phyloP scores from a whole-genome alignment of 2,797 vertebrate species.

The Pantherophis vulpinus region DNA sequence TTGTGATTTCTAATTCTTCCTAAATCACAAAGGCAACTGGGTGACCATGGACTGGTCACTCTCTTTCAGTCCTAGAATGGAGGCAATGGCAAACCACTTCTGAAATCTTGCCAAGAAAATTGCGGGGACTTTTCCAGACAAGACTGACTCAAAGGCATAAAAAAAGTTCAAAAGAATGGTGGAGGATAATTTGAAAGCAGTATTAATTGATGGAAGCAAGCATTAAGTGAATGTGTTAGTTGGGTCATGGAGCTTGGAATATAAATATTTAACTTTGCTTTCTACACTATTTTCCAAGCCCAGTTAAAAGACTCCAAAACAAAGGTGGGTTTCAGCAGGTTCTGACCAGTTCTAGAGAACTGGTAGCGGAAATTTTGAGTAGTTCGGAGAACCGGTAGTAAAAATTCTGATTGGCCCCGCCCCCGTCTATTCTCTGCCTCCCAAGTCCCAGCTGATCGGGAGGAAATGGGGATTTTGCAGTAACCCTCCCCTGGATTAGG shows the following conservation, averaged over 20 bases:
- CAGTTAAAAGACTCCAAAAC: neutral
- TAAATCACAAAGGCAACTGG: neutral
- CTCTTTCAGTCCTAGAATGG: neutral
- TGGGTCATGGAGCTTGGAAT: neutral
- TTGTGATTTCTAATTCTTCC: neutral
- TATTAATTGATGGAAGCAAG: slow-evolving; percentile 12
- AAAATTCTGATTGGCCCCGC: too few relatives aligned
- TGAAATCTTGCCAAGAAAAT: neutral
- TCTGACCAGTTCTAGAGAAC: too few relatives aligned
- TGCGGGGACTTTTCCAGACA: neutral
- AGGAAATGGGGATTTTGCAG: too few relatives aligned
- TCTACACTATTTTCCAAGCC: slow-evolving; percentile 3
- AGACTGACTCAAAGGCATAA: neutral
- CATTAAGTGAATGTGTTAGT: neutral
- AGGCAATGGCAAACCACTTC: neutral
- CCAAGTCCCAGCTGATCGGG: too few relatives aligned
- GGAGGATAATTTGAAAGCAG: slow-evolving; percentile 43
- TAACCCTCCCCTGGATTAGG: too few relatives aligned
- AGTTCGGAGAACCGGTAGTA: too few relatives aligned
- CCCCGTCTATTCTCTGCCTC: too few relatives aligned
- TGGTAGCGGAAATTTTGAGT: too few relatives aligned
- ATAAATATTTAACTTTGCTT: neutral
- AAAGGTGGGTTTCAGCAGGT: too few relatives aligned
- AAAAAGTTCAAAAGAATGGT: neutral
- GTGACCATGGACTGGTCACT: neutral